Conservation (phyloP, 53 echinoderm and acorn worm genomes). For the Paelopatides confundens region DNA sequence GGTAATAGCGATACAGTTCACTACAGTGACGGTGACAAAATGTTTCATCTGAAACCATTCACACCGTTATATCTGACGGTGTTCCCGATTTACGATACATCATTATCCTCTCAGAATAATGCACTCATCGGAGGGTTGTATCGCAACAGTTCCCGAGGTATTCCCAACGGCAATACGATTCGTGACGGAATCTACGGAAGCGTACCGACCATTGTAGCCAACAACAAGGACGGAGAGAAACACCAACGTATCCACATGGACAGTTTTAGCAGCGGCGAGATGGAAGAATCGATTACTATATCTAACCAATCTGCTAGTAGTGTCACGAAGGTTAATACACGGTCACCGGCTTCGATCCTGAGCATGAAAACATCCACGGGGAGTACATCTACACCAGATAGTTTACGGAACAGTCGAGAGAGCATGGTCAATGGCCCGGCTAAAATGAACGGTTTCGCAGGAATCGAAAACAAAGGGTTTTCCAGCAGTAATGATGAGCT, state of each 20-base stretch:
- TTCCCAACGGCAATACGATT: constrained; percentile 1
- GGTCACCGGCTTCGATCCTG: constrained; percentile 45
- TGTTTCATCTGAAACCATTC: constrained; percentile 93
- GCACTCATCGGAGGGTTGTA: constrained; percentile 22
- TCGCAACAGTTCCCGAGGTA: constrained; percentile 37
- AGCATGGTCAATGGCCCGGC: neutral
- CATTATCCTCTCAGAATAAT: neutral
- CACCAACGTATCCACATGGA: constrained; percentile 1
- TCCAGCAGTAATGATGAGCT: constrained; percentile 25
- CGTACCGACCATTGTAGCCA: constrained; percentile 11
- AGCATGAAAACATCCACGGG: constrained; percentile 72
- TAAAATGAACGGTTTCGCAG: constrained; percentile 12
- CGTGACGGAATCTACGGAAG: constrained; percentile 53
- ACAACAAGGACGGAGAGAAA: neutral
- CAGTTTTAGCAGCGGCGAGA: constrained; percentile 36
- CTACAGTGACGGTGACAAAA: constrained; percentile 85
- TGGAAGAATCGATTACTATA: constrained; percentile 77
- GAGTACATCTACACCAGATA: constrained; percentile 4
- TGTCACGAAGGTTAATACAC: constrained; percentile 88
- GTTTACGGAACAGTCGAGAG: constrained; percentile 5
- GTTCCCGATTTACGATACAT: constrained; percentile 64
- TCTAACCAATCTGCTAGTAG: constrained; percentile 92
- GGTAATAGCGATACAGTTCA: constrained; percentile 87
- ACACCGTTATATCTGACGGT: constrained; percentile 95
- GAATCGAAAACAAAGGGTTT: constrained; percentile 20